phyloP scores from a whole-genome alignment of 30 jellyfish, hydroid and myxozoan species.

The Aurelia coerulea region DNA sequence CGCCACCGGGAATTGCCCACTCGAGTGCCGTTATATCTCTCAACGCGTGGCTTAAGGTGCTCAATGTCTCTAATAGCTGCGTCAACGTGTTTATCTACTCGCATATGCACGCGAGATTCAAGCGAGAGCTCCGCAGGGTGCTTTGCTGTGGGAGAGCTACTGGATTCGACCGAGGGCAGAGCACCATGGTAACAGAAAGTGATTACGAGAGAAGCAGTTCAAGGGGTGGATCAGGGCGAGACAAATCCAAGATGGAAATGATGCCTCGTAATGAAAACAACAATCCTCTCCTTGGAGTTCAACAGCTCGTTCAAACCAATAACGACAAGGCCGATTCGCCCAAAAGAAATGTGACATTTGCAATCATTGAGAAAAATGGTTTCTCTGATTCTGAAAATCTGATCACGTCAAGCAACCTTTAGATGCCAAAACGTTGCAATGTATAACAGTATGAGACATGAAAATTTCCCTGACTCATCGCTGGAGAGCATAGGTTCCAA shows the following conservation, averaged over 20 bases:
- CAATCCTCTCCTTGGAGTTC: not conserved
- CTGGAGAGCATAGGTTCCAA: no score
- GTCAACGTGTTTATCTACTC: conserved; percentile 91
- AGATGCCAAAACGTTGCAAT: no score
- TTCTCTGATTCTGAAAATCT: conserved; percentile 3
- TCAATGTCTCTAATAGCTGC: conserved; percentile 90
- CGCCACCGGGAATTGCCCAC: conserved; percentile 57
- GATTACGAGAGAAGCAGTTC: conserved; percentile 12
- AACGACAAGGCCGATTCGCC: not conserved
- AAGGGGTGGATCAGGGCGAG: not conserved
- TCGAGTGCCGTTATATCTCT: not conserved
- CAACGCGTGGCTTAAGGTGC: conserved; percentile 86
- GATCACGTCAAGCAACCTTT: not conserved
- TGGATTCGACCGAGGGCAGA: not conserved
- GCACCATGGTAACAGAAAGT: conserved; percentile 10
- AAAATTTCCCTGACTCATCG: no score
- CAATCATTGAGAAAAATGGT: not conserved
- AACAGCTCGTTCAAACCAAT: not conserved
- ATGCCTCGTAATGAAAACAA: not conserved
- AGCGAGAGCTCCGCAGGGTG: conserved; percentile 32
- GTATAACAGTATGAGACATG: no score
- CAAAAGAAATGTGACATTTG: not conserved
- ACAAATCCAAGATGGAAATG: conserved; percentile 2
- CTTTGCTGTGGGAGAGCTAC: not conserved
- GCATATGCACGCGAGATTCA: conserved; percentile 74